Base-by-base conservation (phyloP, 2,888 invertebrate species). In the Vesta saturnalis region DNA sequence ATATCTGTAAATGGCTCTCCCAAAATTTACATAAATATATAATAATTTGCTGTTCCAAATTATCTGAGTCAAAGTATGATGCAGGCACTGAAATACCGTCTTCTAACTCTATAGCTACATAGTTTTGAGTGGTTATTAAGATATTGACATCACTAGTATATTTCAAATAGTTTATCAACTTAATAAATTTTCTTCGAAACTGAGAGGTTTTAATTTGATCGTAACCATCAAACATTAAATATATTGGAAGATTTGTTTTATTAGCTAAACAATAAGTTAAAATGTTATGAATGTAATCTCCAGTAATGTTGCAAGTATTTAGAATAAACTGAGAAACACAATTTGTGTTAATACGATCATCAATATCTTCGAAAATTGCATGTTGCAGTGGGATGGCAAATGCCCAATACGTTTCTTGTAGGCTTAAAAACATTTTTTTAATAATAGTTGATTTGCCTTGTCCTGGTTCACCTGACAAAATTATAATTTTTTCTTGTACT, bases 391-490 rank as follows among this genome's bases (percentile, higher is more conserved):
- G 59, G n/a, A 69, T 54, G 12, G 43, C 46, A 59, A 69, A 65
- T 4, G 55, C 35, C 69, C 69, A 69, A 46, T 69, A 39, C 4
- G 21, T 58, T 5, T 22, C 21, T 47, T 61, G 23, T 4, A 54
- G 22, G 1, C 23, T 12, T 46, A 69, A 59, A 47, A 43, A 69
- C 14, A 65, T 35, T 10, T 14, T 18, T n/a, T 52, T 58, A 54
- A 65, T 35, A 21, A 43, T 46, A 10, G 65, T 61, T 10, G 65
- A 62, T 47, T 69, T 69, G n/a, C 69, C 69, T 16, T 61, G 58
- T 3, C 69, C 69, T 14, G 69, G 54, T 15, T 65, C 64, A 35
- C 62, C 69, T 1, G 65, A 62, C 16, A 69, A 43, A n/a, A 69
- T 62, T 12, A 60, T 12, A 19, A 68, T 30, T 12, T 55, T 21